Base-by-base conservation (phyloP, 2,888 invertebrate genomes). In the Drosophila limbata region DNA sequence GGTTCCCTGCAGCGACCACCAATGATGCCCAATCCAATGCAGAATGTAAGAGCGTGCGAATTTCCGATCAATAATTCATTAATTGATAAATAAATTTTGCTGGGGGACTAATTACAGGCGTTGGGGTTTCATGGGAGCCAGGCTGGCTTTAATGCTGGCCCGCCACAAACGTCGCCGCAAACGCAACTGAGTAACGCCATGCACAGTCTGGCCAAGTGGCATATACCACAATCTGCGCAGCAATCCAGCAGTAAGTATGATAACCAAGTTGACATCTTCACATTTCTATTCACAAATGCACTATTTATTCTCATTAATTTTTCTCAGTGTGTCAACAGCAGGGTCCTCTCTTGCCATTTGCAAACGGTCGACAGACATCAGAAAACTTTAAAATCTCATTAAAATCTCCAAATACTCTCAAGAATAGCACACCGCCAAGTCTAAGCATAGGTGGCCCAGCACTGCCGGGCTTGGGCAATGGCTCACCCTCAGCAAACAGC, bases 201-300 rank as follows among this genome's bases (percentile, higher is more conserved):
- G 88, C 88, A 89, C 48, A 84, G 86, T 62, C 88, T 91, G 75
- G 94, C 95, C 88, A 95, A 96, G 91, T 96, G 96, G 96, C 96
- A 96, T 92, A 96, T 95, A 83, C 96, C 92, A 68, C 93, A 93
- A 85, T 92, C 92, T 50, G 92, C 91, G 64, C 92, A 92, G 79
- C 91, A 92, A 82, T 89, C 91, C 73, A 93, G 93, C 88, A 94
- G 94, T 94, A 61, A 89, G 81, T 59, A 4, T 28, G 1, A 8
- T 21, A 4, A 15, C 9, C 33, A 33, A 6, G 19, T 13, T 13
- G 13, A 21, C 21, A 44, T 11, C 42, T 44, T 17, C 2, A 13
- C 28, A 25, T 6, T 44, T 44, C 9, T 6, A 31, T 45, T 50
- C 37, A 19, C 15, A 17, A 60, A 55, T 13, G n/a, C 21, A 11